Conservation (phyloP, 2,113 vertebrate species). For the Amphilophus citrinellus region DNA sequence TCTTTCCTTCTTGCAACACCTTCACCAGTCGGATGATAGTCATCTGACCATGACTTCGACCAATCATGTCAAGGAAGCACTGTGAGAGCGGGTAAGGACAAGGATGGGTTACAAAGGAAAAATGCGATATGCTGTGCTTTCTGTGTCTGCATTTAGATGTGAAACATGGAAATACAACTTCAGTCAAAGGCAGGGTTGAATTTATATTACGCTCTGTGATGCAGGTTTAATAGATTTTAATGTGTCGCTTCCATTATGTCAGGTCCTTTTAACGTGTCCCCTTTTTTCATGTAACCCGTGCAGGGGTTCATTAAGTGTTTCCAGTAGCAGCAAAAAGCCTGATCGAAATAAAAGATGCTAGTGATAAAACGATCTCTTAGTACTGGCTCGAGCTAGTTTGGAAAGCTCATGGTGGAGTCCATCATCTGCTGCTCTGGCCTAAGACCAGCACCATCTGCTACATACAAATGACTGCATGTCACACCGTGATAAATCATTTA, state of each 20-base stretch:
- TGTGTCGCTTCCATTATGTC: background rate
- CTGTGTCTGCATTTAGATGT: background rate
- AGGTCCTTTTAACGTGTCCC: background rate
- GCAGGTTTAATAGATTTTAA: background rate
- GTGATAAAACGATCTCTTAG: slow-evolving; percentile 2
- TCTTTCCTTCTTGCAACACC: slow-evolving; percentile 86
- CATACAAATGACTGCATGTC: slow-evolving; percentile 21
- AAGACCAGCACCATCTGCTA: slow-evolving; percentile 66
- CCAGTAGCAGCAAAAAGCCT: background rate
- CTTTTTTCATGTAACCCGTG: background rate
- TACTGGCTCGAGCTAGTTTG: slow-evolving; percentile 20
- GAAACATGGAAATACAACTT: background rate
- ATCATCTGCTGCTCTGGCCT: slow-evolving; percentile 63
- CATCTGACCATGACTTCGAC: slow-evolving; percentile 94
- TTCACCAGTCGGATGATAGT: slow-evolving; percentile 90
- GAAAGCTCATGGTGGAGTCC: slow-evolving; percentile 32
- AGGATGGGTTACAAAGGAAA: background rate
- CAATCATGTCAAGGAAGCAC: slow-evolving; percentile 93
- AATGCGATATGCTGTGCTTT: background rate
- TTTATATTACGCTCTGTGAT: background rate
- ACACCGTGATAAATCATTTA: background rate
- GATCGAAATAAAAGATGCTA: slow-evolving; percentile 9
- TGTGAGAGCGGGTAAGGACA: slow-evolving; percentile 64
- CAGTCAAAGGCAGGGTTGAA: background rate
- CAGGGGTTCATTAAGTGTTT: background rate